Conservation (phyloP, 2,113 vertebrate genomes). For the Salvator merianae region DNA sequence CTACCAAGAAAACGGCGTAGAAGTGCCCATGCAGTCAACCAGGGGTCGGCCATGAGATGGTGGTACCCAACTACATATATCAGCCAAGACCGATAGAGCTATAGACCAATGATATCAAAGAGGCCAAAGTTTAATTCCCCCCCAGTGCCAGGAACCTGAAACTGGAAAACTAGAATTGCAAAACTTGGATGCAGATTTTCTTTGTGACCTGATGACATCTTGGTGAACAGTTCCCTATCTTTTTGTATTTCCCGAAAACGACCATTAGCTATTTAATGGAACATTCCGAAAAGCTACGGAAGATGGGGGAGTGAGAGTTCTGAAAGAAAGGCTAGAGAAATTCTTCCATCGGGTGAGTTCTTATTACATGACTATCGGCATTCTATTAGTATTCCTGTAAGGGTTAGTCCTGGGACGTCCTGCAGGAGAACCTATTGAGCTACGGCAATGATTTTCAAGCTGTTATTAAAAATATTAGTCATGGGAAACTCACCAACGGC, state of each 20-base stretch:
- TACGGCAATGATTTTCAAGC: background rate
- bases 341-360: constrained; percentile 94
- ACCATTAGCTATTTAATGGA: constrained; percentile 91
- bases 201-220: background rate
- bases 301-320: constrained; percentile 87
- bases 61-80: too few relatives aligned
- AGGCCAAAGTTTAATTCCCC: too few relatives aligned
- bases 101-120: too few relatives aligned
- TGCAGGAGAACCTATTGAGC: background rate
- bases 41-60: too few relatives aligned
- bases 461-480: too few relatives aligned
- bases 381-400: background rate
- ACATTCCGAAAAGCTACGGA: constrained; percentile 91
- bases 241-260: constrained; percentile 8
- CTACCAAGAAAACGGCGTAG: too few relatives aligned
- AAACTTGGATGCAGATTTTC: constrained; percentile 3
- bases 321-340: constrained; percentile 94
- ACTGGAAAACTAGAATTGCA: background rate
- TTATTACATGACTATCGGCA: background rate
- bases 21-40: too few relatives aligned
- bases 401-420: background rate
- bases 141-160: background rate
- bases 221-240: background rate
- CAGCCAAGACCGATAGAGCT: too few relatives aligned
- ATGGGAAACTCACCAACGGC: too few relatives aligned